Evolutionary conservation across 2,888 invertebrate genomes (phyloP), one percentile per base, ranked within the genome.

Genomic region (Mesochorus sp.): DNA sequence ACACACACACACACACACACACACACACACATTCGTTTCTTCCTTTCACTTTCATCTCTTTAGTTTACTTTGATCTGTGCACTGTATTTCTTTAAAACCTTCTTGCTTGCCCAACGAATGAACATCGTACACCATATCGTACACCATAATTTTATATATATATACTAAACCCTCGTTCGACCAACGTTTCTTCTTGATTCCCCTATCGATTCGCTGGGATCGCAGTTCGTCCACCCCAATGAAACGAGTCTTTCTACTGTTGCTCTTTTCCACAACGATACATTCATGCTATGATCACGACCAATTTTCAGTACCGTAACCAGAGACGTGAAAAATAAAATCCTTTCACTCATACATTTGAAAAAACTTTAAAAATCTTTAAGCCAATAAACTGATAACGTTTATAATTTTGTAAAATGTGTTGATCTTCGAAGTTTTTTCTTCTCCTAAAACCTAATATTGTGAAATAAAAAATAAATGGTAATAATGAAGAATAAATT

Each of bases 121-220:
- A 57, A 19, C 51, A 21, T 14, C 24, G 28, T 37, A 62, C 37
- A 17, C 2, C 19, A 26, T 51, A 51, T 5, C 4, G 19, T 42
- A 26, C 55, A 47, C 31, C 19, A 37, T 39, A 21, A 49, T 66
- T 28, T 24, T 53, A 44, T 24, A 51, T 19, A 14, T 14, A 26
- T 21, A 34, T 14, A 34, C 17, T 62, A 49, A 10, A 21, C 49
- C 31, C n/a, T 17, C 34, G 72, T 62, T 57, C 55, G 57, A 57
- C 59, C 64, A 68, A 70, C 47, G 73, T 51, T 47, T 64, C 53
- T 57, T 61, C 55, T 67, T 70, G 59, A 75, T 68, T 74, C 44
- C 53, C n/a, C 59, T 78, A 78, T 78, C 78, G 74, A 74, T 74
- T 74, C 74, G 51, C 42, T 51, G 74, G 74, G 70, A 78, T 78